Evolutionary conservation across 2,113 vertebrate species (phyloP), one percentile per base, ranked within the genome.

Genomic region (Chauna torquata): DNA sequence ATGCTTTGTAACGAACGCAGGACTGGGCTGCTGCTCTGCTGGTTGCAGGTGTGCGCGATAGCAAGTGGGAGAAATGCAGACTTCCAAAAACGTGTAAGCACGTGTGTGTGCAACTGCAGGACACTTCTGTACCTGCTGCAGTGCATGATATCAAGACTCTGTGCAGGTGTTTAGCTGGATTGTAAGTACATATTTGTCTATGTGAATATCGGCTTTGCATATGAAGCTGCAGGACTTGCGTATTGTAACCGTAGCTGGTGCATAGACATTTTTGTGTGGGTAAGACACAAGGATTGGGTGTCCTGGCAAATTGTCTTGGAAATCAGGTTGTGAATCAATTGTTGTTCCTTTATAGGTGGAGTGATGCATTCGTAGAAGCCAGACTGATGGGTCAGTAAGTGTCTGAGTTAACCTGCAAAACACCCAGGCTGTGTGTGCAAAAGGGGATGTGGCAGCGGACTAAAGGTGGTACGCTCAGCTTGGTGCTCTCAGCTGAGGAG

Each of bases 1-100:
- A 12, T 24, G 3, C 18, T 38, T 71, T 19, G 3, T 23, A 59
- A 16, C 11, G 25, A 45, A 24, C 0, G 0, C 25, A 7, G 59
- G 40, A 20, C 17, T 3, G 16, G 8, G 47, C 36, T 4, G 1
- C 28, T 65, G 65, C 65, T 38, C 38, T 72, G 54, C 82, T 22
- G 30, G 30, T 55, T 68, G 30, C 82, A 38, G 23, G 40, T 66
- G 5, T 28, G 16, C 6, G 0, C 8, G 8, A 10, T 5, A 38
- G 55, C 50, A 6, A 4, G 45, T 12, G 58, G n/a, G n/a, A 38
- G 30, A 20, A 52, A 22, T 22, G n/a, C 14, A 11, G 49, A 5
- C 52, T 42, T 64, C 70, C 58, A 23, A 40, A 59, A 78, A 42
- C 12, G 12, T 7, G 18, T 1, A 20, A 40, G 36, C 19, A 23